Evolutionary conservation across 1,140 invertebrate species (phyloP).

Genomic region (Ruditapes philippinarum): DNA sequence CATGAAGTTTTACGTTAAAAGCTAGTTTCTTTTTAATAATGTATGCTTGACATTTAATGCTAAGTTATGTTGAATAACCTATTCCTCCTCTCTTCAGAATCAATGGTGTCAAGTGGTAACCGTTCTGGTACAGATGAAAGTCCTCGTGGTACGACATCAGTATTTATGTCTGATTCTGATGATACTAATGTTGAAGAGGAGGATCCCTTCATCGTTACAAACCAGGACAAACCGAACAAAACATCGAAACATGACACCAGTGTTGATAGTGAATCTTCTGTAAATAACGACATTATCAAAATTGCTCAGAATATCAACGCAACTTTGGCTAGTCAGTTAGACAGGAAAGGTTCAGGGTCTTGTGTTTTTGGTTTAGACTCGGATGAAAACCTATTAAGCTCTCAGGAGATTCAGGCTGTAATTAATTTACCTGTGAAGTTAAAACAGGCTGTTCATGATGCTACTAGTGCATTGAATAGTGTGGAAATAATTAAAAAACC

Average conservation of each 20-base stretch:
- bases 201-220: background rate
- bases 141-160: background rate
- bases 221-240: background rate
- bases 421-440: slow-evolving; percentile 11
- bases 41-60: no score
- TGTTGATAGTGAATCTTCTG: background rate
- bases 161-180: background rate
- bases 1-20: no score
- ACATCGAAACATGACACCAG: background rate
- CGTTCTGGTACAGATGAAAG: background rate
- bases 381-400: slow-evolving; percentile 30
- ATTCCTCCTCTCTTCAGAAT: background rate
- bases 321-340: background rate
- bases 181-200: background rate
- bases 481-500: background rate
- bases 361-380: slow-evolving; percentile 39
- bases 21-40: no score
- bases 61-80: no score
- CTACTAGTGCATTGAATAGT: no score
- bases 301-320: slow-evolving; percentile 38
- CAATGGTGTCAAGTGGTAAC: background rate
- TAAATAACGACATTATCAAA: slow-evolving; percentile 45
- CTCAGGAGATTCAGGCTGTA: slow-evolving; percentile 37
- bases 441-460: background rate
- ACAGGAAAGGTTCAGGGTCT: background rate